Percentiles rank a stretch among this genome's conserved stretches.
phyloP scores from a whole-genome alignment of 2,113 vertebrate genomes.

The Perca schrenkii region DNA sequence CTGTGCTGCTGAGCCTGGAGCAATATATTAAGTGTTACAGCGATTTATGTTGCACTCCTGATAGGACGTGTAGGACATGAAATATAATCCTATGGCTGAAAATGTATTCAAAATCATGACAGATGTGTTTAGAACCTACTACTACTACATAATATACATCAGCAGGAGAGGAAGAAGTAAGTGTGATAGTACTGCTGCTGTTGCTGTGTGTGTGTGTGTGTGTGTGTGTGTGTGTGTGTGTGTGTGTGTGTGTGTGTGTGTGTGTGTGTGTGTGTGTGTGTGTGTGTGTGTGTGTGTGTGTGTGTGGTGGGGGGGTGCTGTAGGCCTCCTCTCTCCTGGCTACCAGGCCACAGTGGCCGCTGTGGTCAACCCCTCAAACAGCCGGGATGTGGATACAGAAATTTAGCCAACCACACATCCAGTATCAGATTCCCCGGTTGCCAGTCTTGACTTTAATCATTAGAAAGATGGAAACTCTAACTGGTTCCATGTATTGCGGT shows the following conservation, averaged over 20 bases:
- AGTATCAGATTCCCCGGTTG: constrained; percentile 63
- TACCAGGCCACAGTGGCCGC: constrained; percentile 63
- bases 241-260: too few relatives aligned
- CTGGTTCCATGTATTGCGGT: constrained; percentile 53
- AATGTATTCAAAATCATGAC: constrained; percentile 68
- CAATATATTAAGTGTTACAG: constrained; percentile 68
- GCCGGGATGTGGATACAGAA: constrained; percentile 69
- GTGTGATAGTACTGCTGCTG: not conserved
- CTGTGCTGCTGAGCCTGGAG: constrained; percentile 43
- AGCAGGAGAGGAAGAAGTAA: constrained; percentile 52
- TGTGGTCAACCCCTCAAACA: constrained; percentile 71
- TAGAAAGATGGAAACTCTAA: constrained; percentile 59
- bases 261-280: not conserved
- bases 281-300: constrained; percentile 36
- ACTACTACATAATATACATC: constrained; percentile 53
- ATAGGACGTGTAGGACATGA: constrained; percentile 61
- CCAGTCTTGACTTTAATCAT: constrained; percentile 60
- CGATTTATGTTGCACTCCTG: constrained; percentile 66
- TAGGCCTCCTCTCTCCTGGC: constrained; percentile 50
- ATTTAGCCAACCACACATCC: constrained; percentile 59
- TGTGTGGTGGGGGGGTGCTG: constrained; percentile 11
- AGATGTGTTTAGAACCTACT: constrained; percentile 56
- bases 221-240: not conserved
- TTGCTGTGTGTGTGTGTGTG: not conserved
- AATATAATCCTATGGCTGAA: constrained; percentile 59